Percentiles rank a stretch among this genome's conserved stretches.
Conservation (phyloP, 2,797 vertebrate genomes). For the Lindbergichthys nudifrons region DNA sequence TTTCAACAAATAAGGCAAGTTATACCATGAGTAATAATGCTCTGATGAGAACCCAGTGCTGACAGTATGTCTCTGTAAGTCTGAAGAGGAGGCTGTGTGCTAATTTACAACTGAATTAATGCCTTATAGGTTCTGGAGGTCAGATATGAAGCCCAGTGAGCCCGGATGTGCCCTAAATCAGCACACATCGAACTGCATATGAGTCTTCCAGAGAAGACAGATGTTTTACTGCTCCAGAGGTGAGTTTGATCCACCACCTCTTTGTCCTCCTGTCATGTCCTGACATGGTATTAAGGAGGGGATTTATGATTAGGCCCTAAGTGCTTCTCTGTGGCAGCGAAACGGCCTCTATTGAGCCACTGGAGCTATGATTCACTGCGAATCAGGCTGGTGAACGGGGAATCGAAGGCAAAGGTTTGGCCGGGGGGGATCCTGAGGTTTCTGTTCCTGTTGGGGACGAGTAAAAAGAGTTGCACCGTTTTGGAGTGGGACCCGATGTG, state of each 20-base stretch:
- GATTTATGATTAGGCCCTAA: slow-evolving; percentile 76
- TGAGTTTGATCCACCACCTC: slow-evolving; percentile 72
- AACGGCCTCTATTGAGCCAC: slow-evolving; percentile 62
- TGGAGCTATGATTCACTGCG: slow-evolving; percentile 61
- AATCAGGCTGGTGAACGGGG: slow-evolving; percentile 48
- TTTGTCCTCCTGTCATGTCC: slow-evolving; percentile 74
- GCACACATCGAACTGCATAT: slow-evolving; percentile 40
- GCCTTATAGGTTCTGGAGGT: slow-evolving; percentile 48
- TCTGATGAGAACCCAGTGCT: slow-evolving; percentile 3
- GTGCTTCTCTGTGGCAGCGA: slow-evolving; percentile 66
- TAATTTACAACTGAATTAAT: slow-evolving; percentile 46
- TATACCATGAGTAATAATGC: not conserved
- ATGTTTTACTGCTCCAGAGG: slow-evolving; percentile 78
- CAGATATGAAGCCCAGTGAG: slow-evolving; percentile 41
- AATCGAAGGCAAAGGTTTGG: slow-evolving; percentile 33
- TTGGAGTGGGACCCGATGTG: not conserved
- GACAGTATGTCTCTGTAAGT: not conserved
- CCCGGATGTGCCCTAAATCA: slow-evolving; percentile 49
- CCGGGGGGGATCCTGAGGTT: slow-evolving; percentile 2
- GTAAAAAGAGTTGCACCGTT: slow-evolving; percentile 1
- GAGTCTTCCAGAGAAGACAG: slow-evolving; percentile 55
- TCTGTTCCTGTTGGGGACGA: not conserved
- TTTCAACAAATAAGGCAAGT: not conserved
- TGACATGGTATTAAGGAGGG: slow-evolving; percentile 68
- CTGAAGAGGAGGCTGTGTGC: slow-evolving; percentile 28